Conservation (phyloP, 2,797 vertebrate genomes). For the Lagocephalus sceleratus region DNA sequence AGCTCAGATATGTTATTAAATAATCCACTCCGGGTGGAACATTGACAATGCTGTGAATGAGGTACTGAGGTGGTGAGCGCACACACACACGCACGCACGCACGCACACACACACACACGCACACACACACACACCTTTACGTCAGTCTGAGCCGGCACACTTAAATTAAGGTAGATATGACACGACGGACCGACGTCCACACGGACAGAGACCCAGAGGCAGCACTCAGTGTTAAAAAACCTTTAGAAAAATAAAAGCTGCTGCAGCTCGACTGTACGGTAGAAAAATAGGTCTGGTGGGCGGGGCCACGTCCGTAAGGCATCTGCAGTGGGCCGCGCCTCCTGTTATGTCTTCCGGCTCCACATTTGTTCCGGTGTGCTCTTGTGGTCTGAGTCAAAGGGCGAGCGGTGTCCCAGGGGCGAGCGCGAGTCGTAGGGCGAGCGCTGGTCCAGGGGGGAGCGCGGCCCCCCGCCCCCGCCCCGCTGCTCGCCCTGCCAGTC, state of each 20-base stretch:
- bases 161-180: conserved; percentile 80
- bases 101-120: too few relatives aligned
- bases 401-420: conserved; percentile 86
- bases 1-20: conserved; percentile 94
- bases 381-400: conserved; percentile 94
- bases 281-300: conserved; percentile 83
- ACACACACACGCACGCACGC: too few relatives aligned
- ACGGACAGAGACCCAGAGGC: conserved; percentile 49
- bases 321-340: conserved; percentile 79
- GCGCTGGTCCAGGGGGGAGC: conserved; percentile 90
- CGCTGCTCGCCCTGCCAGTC: conserved; percentile 96
- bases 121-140: conserved; percentile 34
- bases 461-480: conserved; percentile 83
- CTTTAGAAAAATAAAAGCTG: conserved; percentile 14
- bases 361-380: conserved; percentile 96
- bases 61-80: conserved; percentile 87
- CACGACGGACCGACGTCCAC: conserved; percentile 36
- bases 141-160: conserved; percentile 66
- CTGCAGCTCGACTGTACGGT: conserved; percentile 92
- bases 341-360: conserved; percentile 96
- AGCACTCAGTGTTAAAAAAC: background rate
- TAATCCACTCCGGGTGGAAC: conserved; percentile 91
- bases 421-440: conserved; percentile 91
- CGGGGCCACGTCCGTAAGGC: conserved; percentile 85
- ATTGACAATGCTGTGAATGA: conserved; percentile 94